phyloP scores from a whole-genome alignment of 2,113 vertebrate genomes.

The Scomber colias region DNA sequence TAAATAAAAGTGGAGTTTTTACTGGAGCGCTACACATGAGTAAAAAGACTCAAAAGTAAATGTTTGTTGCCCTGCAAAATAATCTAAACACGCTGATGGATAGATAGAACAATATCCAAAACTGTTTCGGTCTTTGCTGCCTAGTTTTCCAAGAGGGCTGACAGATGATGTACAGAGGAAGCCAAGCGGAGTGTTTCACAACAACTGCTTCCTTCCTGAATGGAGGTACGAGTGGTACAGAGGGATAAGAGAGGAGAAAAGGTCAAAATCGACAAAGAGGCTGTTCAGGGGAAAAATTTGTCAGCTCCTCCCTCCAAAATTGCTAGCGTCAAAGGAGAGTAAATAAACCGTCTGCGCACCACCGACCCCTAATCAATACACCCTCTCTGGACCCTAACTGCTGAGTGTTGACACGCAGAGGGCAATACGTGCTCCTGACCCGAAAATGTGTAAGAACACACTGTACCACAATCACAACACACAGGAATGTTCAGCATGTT shows the following conservation, averaged over 20 bases:
- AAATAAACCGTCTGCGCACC: constrained; percentile 80
- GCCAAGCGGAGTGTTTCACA: constrained; percentile 70
- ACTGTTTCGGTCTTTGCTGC: constrained; percentile 39
- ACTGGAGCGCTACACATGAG: constrained; percentile 30
- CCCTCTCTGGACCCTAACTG: constrained; percentile 32
- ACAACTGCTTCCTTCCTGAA: constrained; percentile 79
- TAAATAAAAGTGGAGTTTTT: constrained; percentile 42
- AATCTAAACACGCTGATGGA: constrained; percentile 45
- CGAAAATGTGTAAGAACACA: constrained; percentile 44
- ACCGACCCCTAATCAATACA: constrained; percentile 65
- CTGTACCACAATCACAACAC: constrained; percentile 54
- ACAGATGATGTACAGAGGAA: constrained; percentile 67
- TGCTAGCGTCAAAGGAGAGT: constrained; percentile 78
- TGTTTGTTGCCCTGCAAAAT: constrained; percentile 38
- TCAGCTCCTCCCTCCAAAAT: constrained; percentile 57
- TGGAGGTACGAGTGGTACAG: constrained; percentile 44
- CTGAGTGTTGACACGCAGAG: constrained; percentile 17
- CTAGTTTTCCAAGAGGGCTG: constrained; percentile 53
- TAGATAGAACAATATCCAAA: constrained; percentile 43
- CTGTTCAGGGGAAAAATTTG: constrained; percentile 78
- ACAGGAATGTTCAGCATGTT: constrained; percentile 56
- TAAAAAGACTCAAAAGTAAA: constrained; percentile 39
- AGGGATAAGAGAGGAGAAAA: constrained; percentile 53
- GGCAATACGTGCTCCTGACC: neutral
- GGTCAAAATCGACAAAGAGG: constrained; percentile 74